These are phyloP conservation scores for Leptinotarsa juncta DNA, from an alignment of 2,888 invertebrate genomes.

Conservation along the genomic window DNA sequence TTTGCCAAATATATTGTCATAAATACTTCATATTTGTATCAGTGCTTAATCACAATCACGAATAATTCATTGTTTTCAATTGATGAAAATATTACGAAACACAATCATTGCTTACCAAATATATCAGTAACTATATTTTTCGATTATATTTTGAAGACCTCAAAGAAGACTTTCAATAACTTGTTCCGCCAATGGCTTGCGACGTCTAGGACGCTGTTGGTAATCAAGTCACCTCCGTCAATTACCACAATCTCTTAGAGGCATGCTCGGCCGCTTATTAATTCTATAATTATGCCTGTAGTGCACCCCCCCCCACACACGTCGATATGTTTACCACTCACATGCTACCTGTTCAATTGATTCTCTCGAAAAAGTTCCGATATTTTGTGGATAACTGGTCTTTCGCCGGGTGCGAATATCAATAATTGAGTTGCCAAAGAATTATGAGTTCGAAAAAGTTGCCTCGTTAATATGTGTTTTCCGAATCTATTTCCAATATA, in stretches of 20 bases:
- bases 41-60: too few relatives aligned
- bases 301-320: slow-evolving; percentile 36
- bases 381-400: not conserved
- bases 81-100: too few relatives aligned
- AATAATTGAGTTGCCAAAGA: not conserved
- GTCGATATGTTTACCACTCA: slow-evolving; percentile 18
- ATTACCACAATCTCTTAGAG: slow-evolving; percentile 60
- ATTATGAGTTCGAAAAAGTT: too few relatives aligned
- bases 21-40: too few relatives aligned
- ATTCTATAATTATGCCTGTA: slow-evolving; percentile 55
- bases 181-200: not conserved
- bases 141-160: too few relatives aligned
- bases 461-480: too few relatives aligned
- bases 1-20: too few relatives aligned
- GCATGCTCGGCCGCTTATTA: slow-evolving; percentile 59
- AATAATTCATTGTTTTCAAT: too few relatives aligned
- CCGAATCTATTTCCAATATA: too few relatives aligned
- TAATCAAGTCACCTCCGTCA: slow-evolving; percentile 60
- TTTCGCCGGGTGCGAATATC: not conserved
- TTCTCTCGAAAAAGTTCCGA: not conserved
- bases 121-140: too few relatives aligned
- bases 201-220: slow-evolving; percentile 36
- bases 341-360: slow-evolving; percentile 12
- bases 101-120: too few relatives aligned
- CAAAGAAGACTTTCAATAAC: too few relatives aligned